Evolutionary conservation across 2,797 vertebrate genomes (phyloP).

Genomic region (Onychomys torridus): DNA sequence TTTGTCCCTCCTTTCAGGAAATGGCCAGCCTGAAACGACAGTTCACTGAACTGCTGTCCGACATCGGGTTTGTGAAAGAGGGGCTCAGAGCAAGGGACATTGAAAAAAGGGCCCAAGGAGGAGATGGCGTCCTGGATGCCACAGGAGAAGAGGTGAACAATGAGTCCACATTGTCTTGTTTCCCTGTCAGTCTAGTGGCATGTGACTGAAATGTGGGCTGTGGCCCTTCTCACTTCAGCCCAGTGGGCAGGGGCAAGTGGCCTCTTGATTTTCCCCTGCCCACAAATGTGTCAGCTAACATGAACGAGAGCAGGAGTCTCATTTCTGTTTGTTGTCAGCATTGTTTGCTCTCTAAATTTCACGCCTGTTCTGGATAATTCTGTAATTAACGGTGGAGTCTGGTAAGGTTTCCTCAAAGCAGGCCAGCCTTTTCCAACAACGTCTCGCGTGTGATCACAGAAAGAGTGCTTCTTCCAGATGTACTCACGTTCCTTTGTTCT

Average conservation of each 20-base stretch:
- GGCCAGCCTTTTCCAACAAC: neutral
- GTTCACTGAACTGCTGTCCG: constrained; percentile 97
- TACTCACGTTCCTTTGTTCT: neutral
- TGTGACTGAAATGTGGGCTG: neutral
- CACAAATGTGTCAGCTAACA: neutral
- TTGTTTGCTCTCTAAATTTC: neutral
- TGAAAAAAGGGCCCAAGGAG: constrained; percentile 92
- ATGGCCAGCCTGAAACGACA: constrained; percentile 98
- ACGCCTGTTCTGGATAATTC: constrained; percentile 25
- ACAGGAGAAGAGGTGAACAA: constrained; percentile 94
- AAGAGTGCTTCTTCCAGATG: constrained; percentile 20
- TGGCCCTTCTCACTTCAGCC: neutral
- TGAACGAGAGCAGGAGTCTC: neutral
- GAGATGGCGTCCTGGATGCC: constrained; percentile 94
- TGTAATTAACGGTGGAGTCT: neutral
- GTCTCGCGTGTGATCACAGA: neutral
- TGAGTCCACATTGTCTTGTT: neutral
- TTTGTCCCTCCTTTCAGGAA: constrained; percentile 88
- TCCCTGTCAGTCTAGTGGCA: neutral
- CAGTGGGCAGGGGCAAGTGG: neutral
- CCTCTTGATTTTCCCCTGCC: constrained; percentile 1
- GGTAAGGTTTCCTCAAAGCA: constrained; percentile 48
- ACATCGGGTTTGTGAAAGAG: constrained; percentile 98
- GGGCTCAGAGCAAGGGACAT: constrained; percentile 95
- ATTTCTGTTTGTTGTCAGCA: constrained; percentile 7